Conservation (phyloP, 2,113 vertebrate genomes). For the Apodemus sylvaticus region DNA sequence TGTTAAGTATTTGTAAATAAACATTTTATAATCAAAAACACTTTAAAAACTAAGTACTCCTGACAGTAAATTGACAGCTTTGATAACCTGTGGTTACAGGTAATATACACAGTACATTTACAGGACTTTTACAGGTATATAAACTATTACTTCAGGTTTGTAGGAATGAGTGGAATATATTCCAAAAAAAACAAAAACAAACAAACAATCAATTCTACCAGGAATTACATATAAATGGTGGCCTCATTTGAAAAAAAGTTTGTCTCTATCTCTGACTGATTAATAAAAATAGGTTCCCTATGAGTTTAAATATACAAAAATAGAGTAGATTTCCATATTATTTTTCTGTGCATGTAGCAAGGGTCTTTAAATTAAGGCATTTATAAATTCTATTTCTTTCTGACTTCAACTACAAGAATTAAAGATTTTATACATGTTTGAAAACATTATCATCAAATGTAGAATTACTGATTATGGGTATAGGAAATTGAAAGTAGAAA, state of each 20-base stretch:
- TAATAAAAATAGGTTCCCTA: neutral
- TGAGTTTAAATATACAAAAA: neutral
- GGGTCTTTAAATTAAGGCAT: too few relatives aligned
- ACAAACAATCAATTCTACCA: neutral
- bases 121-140: neutral
- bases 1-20: neutral
- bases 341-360: neutral
- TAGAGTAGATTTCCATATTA: neutral
- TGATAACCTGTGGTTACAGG: neutral
- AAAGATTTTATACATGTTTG: too few relatives aligned
- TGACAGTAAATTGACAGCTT: neutral
- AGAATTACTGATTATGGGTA: too few relatives aligned
- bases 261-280: neutral
- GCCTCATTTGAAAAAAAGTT: neutral
- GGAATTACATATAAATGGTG: neutral
- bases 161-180: neutral
- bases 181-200: neutral
- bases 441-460: too few relatives aligned
- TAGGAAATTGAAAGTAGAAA: too few relatives aligned
- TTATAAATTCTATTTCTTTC: too few relatives aligned
- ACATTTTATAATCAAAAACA: neutral
- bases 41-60: neutral
- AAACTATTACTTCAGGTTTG: neutral
- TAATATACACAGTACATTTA: neutral
- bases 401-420: too few relatives aligned